Conservation (phyloP, 2,888 invertebrate genomes). For the Adelognathus sp. region DNA sequence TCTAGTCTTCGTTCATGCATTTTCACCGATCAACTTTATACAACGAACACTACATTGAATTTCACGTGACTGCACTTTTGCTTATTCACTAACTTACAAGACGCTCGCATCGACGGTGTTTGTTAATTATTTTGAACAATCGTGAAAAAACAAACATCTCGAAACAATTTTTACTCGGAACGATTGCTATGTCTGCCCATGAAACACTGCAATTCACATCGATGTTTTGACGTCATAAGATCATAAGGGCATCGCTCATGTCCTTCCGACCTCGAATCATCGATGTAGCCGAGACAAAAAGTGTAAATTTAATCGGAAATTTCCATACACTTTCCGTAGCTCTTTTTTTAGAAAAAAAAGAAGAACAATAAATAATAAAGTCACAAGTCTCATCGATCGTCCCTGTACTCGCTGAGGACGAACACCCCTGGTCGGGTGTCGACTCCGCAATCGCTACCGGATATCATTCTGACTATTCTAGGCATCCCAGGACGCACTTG, state of each 20-base stretch:
- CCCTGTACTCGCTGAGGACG: conserved; percentile 37
- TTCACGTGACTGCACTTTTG: conserved; percentile 26
- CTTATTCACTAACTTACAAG: conserved; percentile 47
- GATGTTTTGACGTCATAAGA: too few species aligned
- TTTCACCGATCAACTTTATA: conserved; percentile 22
- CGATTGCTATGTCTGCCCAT: too few species aligned
- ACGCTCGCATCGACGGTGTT: too few species aligned
- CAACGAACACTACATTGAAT: conserved; percentile 31
- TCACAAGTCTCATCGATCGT: conserved; percentile 7
- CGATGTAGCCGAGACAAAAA: too few species aligned
- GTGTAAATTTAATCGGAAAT: too few species aligned
- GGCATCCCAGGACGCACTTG: conserved; percentile 37
- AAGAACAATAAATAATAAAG: not conserved
- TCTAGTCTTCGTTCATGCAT: not conserved
- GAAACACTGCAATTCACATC: too few species aligned
- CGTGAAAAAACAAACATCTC: too few species aligned
- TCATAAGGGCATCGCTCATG: too few species aligned
- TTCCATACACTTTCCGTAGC: too few species aligned
- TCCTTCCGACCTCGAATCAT: too few species aligned
- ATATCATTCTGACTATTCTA: conserved; percentile 52
- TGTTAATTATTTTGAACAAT: too few species aligned
- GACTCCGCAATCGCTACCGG: conserved; percentile 24
- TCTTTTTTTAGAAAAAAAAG: not conserved
- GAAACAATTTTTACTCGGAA: too few species aligned
- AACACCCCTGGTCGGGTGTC: conserved; percentile 18